Evolutionary conservation across 2,113 vertebrate species (phyloP).

Genomic region (Cyphomyrus plagiostoma): DNA sequence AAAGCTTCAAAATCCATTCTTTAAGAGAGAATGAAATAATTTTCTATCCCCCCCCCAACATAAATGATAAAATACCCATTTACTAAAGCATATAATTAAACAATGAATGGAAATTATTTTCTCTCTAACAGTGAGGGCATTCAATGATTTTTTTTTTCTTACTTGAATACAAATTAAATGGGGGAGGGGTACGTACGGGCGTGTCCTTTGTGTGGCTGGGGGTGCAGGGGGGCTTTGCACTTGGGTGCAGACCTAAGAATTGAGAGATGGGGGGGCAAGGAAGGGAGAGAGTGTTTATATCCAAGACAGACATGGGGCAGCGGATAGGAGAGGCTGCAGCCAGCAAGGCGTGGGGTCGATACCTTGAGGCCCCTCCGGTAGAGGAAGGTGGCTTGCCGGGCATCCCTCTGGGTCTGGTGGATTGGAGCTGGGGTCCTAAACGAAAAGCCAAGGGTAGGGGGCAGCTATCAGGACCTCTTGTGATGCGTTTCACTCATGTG

Average conservation of each 20-base stretch:
- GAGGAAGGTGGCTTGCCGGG: slow-evolving; percentile 88
- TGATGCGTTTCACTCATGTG: neutral
- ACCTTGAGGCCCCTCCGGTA: slow-evolving; percentile 89
- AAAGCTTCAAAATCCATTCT: neutral
- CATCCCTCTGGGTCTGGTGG: slow-evolving; percentile 70
- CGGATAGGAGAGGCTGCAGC: neutral
- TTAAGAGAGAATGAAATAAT: neutral
- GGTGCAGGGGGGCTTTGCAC: slow-evolving; percentile 54
- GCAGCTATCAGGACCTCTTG: neutral
- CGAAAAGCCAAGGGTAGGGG: neutral
- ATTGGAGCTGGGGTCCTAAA: slow-evolving; percentile 42
- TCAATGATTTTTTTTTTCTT: neutral
- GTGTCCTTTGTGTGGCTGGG: slow-evolving; percentile 54
- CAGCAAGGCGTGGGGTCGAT: neutral
- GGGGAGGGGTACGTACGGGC: slow-evolving; percentile 61
- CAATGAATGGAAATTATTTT: neutral
- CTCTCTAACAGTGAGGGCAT: neutral
- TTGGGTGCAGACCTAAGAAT: slow-evolving; percentile 62
- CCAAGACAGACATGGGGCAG: neutral
- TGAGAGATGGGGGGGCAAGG: slow-evolving; percentile 22
- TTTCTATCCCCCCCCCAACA: neutral
- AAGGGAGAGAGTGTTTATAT: neutral
- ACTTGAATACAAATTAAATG: neutral
- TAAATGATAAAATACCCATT: neutral
- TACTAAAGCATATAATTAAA: neutral